Percentiles rank a stretch among this genome's conserved stretches.
Evolutionary conservation across 2,797 vertebrate genomes (phyloP).

Genomic region (Falco berigora): DNA sequence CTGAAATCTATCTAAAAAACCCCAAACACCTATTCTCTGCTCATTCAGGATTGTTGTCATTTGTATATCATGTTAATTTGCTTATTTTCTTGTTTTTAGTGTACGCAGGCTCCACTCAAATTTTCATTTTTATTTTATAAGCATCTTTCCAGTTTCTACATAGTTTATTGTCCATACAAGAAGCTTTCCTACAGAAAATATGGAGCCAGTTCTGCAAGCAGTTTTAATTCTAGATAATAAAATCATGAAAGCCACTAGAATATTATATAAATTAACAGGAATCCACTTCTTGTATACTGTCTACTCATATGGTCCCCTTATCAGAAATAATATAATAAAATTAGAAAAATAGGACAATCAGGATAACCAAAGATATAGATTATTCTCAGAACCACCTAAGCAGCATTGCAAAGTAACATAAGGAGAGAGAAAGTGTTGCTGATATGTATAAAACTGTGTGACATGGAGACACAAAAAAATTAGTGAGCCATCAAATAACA

Average conservation of each 20-base stretch:
- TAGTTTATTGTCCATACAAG: not conserved
- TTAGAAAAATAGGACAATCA: not conserved
- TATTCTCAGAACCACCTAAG: not conserved
- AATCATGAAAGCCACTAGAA: not conserved
- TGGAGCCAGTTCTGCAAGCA: not conserved
- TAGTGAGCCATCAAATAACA: not conserved
- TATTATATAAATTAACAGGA: not conserved
- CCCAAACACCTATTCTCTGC: not conserved
- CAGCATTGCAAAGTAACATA: not conserved
- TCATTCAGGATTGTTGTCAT: not conserved
- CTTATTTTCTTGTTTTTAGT: not conserved
- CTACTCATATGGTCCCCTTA: rapidly evolving
- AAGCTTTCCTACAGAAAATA: not conserved
- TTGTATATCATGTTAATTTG: not conserved
- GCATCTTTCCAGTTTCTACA: not conserved
- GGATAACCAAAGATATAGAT: not conserved
- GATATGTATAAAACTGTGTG: not conserved
- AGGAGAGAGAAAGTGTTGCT: not conserved
- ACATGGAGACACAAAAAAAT: not conserved
- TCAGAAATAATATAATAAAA: not conserved
- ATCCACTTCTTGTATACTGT: not conserved
- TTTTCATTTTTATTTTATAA: not conserved
- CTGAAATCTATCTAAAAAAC: not conserved
- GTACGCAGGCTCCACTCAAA: not conserved
- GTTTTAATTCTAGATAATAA: not conserved